A percentile compares a stretch with the other conserved stretches of the same genome.
Evolutionary conservation across 2,113 vertebrate genomes (phyloP).

Genomic region (Vulpes ferrilata): DNA sequence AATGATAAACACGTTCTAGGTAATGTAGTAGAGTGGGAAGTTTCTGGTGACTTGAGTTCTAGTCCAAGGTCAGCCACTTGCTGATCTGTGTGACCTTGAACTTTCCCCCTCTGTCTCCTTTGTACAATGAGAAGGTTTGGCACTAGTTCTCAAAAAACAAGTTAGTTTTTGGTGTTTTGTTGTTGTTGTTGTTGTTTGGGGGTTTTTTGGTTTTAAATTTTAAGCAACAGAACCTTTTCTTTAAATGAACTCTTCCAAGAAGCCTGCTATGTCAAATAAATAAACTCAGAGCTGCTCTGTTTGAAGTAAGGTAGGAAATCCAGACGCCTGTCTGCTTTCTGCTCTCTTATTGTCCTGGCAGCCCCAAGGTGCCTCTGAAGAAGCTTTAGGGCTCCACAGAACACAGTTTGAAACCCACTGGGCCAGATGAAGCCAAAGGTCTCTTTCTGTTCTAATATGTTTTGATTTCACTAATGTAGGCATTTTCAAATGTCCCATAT

Average conservation of each 20-base stretch:
- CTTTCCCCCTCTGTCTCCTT: not conserved
- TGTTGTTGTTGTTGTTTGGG: too few species aligned
- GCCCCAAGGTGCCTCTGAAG: not conserved
- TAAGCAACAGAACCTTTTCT: conserved; percentile 61
- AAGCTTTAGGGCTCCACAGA: not conserved
- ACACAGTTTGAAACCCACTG: not conserved
- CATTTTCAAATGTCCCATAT: conserved; percentile 52
- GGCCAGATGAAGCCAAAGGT: not conserved
- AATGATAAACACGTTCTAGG: not conserved
- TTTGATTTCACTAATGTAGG: conserved; percentile 30
- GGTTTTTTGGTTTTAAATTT: conserved; percentile 33
- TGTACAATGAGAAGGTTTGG: not conserved
- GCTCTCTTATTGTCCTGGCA: not conserved
- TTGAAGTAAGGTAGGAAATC: conserved; percentile 27
- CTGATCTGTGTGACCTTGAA: not conserved
- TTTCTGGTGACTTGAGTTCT: conserved; percentile 15
- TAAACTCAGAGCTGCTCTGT: not conserved
- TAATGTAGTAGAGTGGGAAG: not conserved
- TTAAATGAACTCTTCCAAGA: conserved; percentile 54
- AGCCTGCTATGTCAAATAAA: conserved; percentile 25
- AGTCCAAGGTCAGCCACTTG: not conserved
- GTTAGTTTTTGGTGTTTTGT: too few species aligned
- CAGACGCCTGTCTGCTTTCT: not conserved
- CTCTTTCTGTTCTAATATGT: not conserved
- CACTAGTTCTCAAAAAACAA: not conserved